Base-by-base conservation (phyloP, 2,113 vertebrate species). In the Pristiophorus japonicus region DNA sequence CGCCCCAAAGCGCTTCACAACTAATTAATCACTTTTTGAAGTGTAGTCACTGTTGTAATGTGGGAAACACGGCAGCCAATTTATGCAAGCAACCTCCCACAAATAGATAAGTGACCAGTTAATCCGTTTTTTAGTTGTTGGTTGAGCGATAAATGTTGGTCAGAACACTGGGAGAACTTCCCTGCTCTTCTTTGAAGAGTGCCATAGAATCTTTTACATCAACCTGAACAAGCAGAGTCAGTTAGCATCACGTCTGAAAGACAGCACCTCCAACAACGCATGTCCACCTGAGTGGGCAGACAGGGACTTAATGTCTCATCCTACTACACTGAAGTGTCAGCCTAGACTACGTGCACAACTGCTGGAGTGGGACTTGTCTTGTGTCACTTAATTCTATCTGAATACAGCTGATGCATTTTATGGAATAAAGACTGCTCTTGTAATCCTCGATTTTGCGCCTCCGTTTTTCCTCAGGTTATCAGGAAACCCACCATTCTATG, bases 401-500 rank as follows among this genome's bases (percentile, higher is more conserved):
- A 90, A 30, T 45, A 63, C 2, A 65, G 22, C 63, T 67, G 24
- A 20, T 93, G 62, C n/a, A 62, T 65, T 18, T 38, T 42, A 65
- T 14, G 55, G 51, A 51, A 24, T 30, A 14, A 30, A 62, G 30
- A 55, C 38, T n/a, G 4, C 59, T 42, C 59, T n/a, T 91, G 18
- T n/a, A 38, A 30, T 38, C 88, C 55, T 62, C 10, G 11, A 30
- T 88, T 63, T 30, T 88, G 10, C 85, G n/a, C 66, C 4, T 85
- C 70, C 6, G 0, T 42, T 66, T 45, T 70, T 27, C 16, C 20
- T 95, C 96, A 99, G 99, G 96, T 98, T 99, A 96, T 99, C 99
- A 42, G 99, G 99, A 87, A 99, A 99, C 96, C 99, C 99, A 55
- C 99, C 99, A 2, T 99, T 99, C 97, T 99, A 99, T 0, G 99